These are phyloP conservation scores for Perognathus longimembris DNA, from an alignment of 2,113 vertebrate genomes.

Conservation along the genomic window DNA sequence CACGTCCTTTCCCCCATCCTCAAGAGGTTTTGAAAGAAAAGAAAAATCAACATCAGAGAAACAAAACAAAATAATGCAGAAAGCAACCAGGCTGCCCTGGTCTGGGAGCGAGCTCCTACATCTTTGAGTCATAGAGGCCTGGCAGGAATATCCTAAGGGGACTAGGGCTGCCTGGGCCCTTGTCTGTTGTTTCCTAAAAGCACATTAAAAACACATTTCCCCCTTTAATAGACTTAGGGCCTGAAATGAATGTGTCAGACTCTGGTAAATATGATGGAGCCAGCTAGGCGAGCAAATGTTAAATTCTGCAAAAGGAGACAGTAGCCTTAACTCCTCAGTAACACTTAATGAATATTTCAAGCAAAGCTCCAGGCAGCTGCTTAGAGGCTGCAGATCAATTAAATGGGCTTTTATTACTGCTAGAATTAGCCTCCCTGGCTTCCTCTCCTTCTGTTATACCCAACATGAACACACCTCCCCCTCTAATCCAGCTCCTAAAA, in stretches of 20 bases:
- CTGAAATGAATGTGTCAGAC: conserved; percentile 22
- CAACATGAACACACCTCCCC: background rate
- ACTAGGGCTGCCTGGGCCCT: conserved; percentile 18
- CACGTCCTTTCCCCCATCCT: background rate
- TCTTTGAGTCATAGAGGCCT: conserved; percentile 43
- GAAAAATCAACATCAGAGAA: background rate
- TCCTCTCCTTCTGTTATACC: background rate
- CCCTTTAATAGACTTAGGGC: conserved; percentile 56
- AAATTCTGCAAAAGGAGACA: conserved; percentile 48
- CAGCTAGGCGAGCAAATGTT: background rate
- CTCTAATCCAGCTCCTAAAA: background rate
- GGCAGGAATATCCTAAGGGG: conserved; percentile 43
- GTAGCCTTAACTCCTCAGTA: background rate
- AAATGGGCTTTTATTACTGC: background rate
- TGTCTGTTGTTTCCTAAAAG: conserved; percentile 46
- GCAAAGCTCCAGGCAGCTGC: background rate
- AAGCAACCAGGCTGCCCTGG: background rate
- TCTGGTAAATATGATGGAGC: conserved; percentile 42
- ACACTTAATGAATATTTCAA: conserved; percentile 73
- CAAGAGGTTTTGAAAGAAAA: background rate
- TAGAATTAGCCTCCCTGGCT: conserved; percentile 4
- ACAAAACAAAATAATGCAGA: background rate
- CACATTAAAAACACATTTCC: conserved; percentile 74
- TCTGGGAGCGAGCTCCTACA: background rate
- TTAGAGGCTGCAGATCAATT: conserved; percentile 47